Percentiles rank a stretch among this genome's conserved stretches.
Evolutionary conservation across 2,888 invertebrate species (phyloP).

Genomic region (Caradrina kadenii): DNA sequence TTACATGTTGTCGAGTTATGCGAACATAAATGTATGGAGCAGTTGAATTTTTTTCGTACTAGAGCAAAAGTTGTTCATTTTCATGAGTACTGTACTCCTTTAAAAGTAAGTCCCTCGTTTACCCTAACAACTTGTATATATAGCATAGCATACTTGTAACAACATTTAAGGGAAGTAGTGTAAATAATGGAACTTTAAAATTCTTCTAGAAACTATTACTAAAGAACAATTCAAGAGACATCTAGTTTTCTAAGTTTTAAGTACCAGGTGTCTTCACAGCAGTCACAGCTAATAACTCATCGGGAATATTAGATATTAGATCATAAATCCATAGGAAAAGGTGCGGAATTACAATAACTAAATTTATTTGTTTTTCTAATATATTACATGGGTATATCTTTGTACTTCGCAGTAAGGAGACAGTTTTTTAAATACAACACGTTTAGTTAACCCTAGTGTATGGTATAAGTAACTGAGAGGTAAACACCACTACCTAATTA

Average conservation of each 20-base stretch:
- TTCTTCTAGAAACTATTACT: neutral
- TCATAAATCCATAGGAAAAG: neutral
- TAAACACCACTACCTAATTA: no score
- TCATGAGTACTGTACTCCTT: no score
- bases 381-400: neutral
- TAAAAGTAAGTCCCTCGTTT: no score
- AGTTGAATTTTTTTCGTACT: no score
- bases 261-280: neutral
- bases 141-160: no score
- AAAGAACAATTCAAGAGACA: neutral
- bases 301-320: neutral
- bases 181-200: neutral
- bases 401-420: slow-evolving; percentile 17
- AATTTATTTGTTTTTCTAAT: neutral
- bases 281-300: neutral
- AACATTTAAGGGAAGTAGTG: no score
- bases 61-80: no score
- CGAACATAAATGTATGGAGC: no score
- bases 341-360: slow-evolving; percentile 5
- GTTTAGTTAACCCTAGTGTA: no score
- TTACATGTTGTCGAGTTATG: no score
- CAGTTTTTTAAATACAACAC: neutral
- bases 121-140: no score
- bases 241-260: neutral
- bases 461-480: no score